Conservation (phyloP, 2,888 invertebrate genomes). For the Rhagium mordax region DNA sequence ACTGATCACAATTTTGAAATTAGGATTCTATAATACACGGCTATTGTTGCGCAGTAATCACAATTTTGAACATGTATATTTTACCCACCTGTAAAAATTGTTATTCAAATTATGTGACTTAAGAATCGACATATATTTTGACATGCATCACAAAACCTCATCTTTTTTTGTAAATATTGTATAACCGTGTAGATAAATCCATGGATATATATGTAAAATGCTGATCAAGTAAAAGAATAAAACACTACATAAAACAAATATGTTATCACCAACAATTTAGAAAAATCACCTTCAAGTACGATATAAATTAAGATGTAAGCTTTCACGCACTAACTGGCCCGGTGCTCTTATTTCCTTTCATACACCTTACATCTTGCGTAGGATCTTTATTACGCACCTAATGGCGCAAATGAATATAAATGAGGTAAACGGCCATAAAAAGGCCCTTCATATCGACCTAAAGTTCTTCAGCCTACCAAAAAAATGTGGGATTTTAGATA, state of each 20-base stretch:
- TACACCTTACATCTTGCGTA: not conserved
- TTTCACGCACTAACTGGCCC: not conserved
- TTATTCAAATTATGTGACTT: no score
- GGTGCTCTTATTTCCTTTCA: not conserved
- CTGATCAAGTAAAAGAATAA: not conserved
- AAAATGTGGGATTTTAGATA: not conserved
- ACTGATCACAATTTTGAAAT: no score
- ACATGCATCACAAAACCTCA: no score
- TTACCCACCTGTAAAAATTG: no score
- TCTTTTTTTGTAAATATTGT: no score
- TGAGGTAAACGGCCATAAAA: not conserved
- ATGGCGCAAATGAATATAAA: not conserved
- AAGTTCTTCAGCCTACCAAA: not conserved
- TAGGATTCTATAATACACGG: no score
- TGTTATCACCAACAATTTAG: conserved; percentile 1
- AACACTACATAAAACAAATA: not conserved
- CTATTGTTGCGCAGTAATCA: no score
- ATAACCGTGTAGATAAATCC: no score
- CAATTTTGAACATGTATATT: no score
- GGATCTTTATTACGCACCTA: not conserved
- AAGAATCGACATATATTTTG: no score
- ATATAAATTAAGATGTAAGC: conserved; percentile 16
- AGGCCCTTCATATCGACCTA: not conserved
- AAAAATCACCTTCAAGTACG: not conserved
- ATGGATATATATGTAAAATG: no score